Conservation (phyloP, 2,888 invertebrate genomes). For the Teinopalpus imperialis region DNA sequence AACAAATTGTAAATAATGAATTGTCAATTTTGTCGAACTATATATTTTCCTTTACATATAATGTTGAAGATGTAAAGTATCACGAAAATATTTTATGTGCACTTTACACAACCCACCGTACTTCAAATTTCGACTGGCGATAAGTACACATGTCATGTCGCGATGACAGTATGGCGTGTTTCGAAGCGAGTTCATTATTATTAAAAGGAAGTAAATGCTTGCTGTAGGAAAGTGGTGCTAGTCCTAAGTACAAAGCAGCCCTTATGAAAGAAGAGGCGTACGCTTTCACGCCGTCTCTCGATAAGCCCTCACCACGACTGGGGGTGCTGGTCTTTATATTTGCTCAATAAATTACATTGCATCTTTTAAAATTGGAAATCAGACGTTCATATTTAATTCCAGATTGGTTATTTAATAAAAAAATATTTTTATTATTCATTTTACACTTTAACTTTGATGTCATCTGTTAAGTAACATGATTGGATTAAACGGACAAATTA, state of each 20-base stretch:
- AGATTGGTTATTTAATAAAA: too few relatives aligned
- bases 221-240: conserved; percentile 56
- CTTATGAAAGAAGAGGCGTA: conserved; percentile 60
- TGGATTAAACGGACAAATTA: too few relatives aligned
- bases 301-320: conserved; percentile 53
- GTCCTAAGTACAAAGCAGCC: conserved; percentile 67
- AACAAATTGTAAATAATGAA: too few relatives aligned
- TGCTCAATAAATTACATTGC: conserved; percentile 47
- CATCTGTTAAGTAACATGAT: too few relatives aligned
- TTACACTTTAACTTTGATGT: too few relatives aligned
- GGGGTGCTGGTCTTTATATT: conserved; percentile 45
- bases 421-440: too few relatives aligned
- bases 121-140: conserved; percentile 9
- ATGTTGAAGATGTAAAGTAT: too few relatives aligned
- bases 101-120: background rate
- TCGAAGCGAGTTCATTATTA: conserved; percentile 38
- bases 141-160: conserved; percentile 7
- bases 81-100: too few relatives aligned
- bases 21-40: too few relatives aligned
- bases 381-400: too few relatives aligned
- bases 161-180: conserved; percentile 3
- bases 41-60: too few relatives aligned
- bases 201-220: conserved; percentile 52
- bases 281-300: conserved; percentile 63
- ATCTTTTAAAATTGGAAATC: conserved; percentile 37